These are phyloP conservation scores for Myzus persicae DNA, from an alignment of 1,140 invertebrate species.

Conservation along the genomic window DNA sequence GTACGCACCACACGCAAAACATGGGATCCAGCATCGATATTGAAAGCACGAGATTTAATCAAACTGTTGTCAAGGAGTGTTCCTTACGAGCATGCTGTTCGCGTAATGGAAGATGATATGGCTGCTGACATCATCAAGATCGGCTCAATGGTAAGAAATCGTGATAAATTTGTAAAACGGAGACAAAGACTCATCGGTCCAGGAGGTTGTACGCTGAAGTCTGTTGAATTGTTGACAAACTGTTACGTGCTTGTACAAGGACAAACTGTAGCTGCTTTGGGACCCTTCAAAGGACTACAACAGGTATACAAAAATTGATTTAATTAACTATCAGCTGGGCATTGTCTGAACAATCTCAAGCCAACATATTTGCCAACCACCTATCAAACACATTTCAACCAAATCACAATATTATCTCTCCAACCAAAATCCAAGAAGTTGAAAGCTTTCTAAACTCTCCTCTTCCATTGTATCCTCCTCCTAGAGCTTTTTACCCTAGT, in stretches of 20 bases:
- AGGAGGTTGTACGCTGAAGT: constrained; percentile 96
- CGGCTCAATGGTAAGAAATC: constrained; percentile 86
- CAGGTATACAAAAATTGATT: constrained; percentile 70
- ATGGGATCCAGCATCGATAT: constrained; percentile 97
- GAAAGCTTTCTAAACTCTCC: not conserved
- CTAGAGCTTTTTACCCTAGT: not conserved
- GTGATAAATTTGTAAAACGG: constrained; percentile 95
- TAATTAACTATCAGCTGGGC: not conserved
- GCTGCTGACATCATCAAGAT: constrained; percentile 98
- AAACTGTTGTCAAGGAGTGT: constrained; percentile 95
- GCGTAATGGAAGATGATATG: constrained; percentile 87
- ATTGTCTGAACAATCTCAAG: no score
- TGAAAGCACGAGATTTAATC: constrained; percentile 96
- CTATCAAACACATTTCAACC: not conserved
- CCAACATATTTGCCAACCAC: no score
- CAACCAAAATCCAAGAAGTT: not conserved
- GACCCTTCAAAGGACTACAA: constrained; percentile 92
- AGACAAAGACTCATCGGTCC: constrained; percentile 94
- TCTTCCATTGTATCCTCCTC: not conserved
- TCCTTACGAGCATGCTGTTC: constrained; percentile 91
- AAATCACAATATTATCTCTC: not conserved
- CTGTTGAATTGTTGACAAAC: constrained; percentile 96
- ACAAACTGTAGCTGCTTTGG: constrained; percentile 95
- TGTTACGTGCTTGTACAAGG: constrained; percentile 98
- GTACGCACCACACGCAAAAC: constrained; percentile 96